A percentile compares a stretch with the other conserved stretches of the same genome.
These are phyloP conservation scores for Seriola aureovittata DNA, from an alignment of 2,113 vertebrate species.

Conservation along the genomic window DNA sequence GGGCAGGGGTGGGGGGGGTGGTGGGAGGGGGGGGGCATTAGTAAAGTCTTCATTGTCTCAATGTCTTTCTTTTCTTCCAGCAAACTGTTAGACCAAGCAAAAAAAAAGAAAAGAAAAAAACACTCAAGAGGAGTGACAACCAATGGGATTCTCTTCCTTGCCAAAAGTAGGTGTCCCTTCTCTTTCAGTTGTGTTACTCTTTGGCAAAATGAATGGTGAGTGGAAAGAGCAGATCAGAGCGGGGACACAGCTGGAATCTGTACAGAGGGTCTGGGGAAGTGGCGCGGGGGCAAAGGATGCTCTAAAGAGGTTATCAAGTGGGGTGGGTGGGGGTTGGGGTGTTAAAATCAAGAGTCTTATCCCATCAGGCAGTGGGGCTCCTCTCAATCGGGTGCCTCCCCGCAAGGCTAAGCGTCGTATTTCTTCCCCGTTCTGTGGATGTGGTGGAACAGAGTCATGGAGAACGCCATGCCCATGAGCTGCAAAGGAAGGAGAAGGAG, in stretches of 20 bases:
- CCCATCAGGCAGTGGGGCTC: constrained; percentile 72
- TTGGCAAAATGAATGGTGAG: constrained; percentile 91
- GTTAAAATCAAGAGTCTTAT: constrained; percentile 76
- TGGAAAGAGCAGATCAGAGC: constrained; percentile 76
- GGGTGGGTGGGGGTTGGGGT: constrained; percentile 28
- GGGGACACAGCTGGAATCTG: constrained; percentile 78
- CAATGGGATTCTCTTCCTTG: constrained; percentile 64
- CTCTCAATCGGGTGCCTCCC: constrained; percentile 38
- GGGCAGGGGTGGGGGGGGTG: constrained; percentile 14
- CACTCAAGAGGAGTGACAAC: constrained; percentile 63
- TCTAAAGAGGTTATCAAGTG: constrained; percentile 63
- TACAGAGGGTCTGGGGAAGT: constrained; percentile 63
- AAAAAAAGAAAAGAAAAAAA: constrained; percentile 29
- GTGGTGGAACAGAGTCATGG: constrained; percentile 99
- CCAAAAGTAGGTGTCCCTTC: constrained; percentile 70
- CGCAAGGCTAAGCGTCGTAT: constrained; percentile 91
- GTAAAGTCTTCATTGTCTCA: constrained; percentile 74
- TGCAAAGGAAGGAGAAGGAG: constrained; percentile 79
- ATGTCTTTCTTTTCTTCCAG: constrained; percentile 69
- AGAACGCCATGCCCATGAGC: constrained; percentile 99
- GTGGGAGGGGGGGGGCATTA: constrained; percentile 64
- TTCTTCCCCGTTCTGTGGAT: constrained; percentile 99
- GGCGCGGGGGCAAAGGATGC: constrained; percentile 21
- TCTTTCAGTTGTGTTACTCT: constrained; percentile 84
- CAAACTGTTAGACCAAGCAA: constrained; percentile 82